Percentiles rank a stretch among this genome's conserved stretches.
These are phyloP conservation scores for Trisateles emortualis DNA, from an alignment of 2,888 invertebrate species.

Conservation along the genomic window DNA sequence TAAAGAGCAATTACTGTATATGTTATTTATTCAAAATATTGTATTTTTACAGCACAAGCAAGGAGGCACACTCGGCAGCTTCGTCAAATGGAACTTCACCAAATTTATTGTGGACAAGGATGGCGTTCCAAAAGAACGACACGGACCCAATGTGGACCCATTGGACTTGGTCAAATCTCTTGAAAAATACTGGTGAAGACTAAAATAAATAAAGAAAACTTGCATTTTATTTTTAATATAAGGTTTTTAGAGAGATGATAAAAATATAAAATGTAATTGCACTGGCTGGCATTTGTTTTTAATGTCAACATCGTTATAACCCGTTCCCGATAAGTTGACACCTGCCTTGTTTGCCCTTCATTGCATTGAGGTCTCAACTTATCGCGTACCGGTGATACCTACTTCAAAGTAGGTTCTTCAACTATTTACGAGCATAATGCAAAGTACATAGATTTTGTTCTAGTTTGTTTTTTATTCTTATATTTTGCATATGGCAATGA, in stretches of 20 bases:
- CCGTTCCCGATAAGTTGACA: too few species aligned
- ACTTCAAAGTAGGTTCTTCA: too few species aligned
- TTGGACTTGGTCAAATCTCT: constrained; percentile 81
- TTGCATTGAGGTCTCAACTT: too few species aligned
- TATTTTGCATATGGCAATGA: not conserved
- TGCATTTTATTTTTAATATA: constrained; percentile 11
- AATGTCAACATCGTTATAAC: too few species aligned
- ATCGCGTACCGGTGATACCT: too few species aligned
- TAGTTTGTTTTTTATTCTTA: too few species aligned
- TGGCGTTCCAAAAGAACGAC: constrained; percentile 90
- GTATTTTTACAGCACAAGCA: constrained; percentile 71
- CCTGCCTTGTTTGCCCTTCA: too few species aligned
- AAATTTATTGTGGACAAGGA: constrained; percentile 93
- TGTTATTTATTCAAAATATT: too few species aligned
- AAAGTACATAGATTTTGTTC: too few species aligned
- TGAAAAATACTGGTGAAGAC: constrained; percentile 85
- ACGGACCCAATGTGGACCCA: constrained; percentile 88
- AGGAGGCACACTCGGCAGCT: constrained; percentile 87
- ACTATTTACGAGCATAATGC: too few species aligned
- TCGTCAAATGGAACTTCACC: constrained; percentile 95
- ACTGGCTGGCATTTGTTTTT: not conserved
- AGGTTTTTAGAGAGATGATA: not conserved
- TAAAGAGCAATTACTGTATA: too few species aligned
- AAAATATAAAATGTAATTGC: not conserved
- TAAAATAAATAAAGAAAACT: not conserved